Conservation (phyloP, 2,113 vertebrate species). For the Equus quagga region DNA sequence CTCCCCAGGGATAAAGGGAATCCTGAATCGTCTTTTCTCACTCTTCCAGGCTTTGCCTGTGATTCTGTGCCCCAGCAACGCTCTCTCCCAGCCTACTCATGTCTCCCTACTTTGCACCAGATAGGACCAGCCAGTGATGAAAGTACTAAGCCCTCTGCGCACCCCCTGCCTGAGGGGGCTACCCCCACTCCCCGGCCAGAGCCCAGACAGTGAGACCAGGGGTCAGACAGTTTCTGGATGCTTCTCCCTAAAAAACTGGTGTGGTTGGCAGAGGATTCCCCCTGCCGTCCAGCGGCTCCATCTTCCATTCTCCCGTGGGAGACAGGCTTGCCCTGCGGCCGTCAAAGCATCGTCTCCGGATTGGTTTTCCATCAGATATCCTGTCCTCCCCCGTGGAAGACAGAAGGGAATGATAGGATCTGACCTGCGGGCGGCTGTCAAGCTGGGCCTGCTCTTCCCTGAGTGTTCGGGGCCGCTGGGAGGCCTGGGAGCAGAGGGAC, state of each 20-base stretch:
- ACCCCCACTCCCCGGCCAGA: not conserved
- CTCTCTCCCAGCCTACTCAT: not conserved
- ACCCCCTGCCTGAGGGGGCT: not conserved
- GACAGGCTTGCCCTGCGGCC: not conserved
- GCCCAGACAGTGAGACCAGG: not conserved
- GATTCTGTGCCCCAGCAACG: not conserved
- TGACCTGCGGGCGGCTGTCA: not conserved
- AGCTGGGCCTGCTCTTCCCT: not conserved
- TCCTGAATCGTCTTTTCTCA: not conserved
- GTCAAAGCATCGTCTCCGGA: not conserved
- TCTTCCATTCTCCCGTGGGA: rapidly evolving
- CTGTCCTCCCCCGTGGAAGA: not conserved
- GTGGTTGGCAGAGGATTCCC: not conserved
- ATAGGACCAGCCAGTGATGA: not conserved
- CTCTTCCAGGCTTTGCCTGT: not conserved
- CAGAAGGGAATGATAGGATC: constrained; percentile 48
- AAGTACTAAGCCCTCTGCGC: not conserved
- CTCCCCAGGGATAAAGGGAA: not conserved
- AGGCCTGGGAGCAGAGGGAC: not conserved
- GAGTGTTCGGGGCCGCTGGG: rapidly evolving
- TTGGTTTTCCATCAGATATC: constrained; percentile 69
- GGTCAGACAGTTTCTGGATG: constrained; percentile 12
- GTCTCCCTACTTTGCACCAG: not conserved
- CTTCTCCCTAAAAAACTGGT: not conserved
- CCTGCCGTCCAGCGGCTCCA: not conserved